Evolutionary conservation across 53 echinoderm and acorn worm species (phyloP).

Genomic region (Luidia sarsii): DNA sequence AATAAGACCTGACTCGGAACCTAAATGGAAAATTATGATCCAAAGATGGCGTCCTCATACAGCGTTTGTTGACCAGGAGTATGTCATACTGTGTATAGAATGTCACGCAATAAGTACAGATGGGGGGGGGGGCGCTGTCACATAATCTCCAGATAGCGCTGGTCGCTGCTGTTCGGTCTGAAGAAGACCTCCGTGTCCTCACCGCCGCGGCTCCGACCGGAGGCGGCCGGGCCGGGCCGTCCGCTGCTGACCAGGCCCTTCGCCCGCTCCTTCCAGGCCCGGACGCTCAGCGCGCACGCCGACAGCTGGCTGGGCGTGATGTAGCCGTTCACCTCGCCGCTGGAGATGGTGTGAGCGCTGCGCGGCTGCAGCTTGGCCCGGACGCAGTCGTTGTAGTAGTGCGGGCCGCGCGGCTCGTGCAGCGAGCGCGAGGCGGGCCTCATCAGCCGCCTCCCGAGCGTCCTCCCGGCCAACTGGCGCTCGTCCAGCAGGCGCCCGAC

Average conservation of each 20-base stretch:
- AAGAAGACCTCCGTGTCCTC: not conserved
- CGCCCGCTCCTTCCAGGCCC: not conserved
- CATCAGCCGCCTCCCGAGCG: not conserved
- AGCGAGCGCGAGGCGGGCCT: conserved; percentile 33
- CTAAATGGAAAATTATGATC: no score
- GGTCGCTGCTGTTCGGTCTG: conserved; percentile 29
- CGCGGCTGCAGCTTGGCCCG: conserved; percentile 14
- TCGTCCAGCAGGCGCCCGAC: conserved; percentile 24
- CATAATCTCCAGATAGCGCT: conserved; percentile 30
- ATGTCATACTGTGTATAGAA: no score
- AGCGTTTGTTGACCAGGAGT: no score
- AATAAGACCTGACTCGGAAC: no score
- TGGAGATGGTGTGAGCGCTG: conserved; percentile 18
- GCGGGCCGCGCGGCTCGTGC: conserved; percentile 38
- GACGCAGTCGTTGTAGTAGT: conserved; percentile 36
- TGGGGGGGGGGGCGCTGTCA: no score
- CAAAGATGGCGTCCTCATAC: no score
- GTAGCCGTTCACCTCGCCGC: conserved; percentile 32
- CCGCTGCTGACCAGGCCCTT: not conserved
- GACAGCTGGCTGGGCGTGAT: conserved; percentile 36
- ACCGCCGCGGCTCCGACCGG: not conserved
- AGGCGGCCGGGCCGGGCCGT: not conserved
- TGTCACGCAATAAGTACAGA: no score
- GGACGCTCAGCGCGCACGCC: conserved; percentile 1
- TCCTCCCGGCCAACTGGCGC: not conserved